Evolutionary conservation across 2,113 vertebrate genomes (phyloP), one percentile per base, ranked within the genome.

Genomic region (Saccopteryx leptura): DNA sequence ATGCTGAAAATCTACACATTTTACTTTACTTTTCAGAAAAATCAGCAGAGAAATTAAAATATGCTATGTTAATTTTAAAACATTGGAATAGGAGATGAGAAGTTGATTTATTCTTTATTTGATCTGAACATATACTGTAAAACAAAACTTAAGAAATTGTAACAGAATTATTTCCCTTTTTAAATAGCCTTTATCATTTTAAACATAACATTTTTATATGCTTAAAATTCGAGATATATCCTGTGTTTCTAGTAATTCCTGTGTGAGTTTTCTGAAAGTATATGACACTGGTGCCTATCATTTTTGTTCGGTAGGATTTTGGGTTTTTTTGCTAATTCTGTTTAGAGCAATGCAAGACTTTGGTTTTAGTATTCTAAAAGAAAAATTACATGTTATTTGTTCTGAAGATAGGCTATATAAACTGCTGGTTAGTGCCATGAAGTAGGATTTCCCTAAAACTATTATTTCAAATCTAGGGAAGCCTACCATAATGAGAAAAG

Each of bases 71-170:
- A 96, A 74, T 12, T 94, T 93, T 91, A 91, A 76, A 94, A 95
- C 66, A 88, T 0, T 95, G 61, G 48, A 90, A 87, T 31, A 87
- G 75, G 75, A 92, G 28, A 78, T 92, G 71, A 95, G 94, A 92
- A 91, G 92, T 33, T 83, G 74, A 93, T 48, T 88, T 93, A 91
- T 18, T 94, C 86, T 95, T 84, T 91, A 90, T 66, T 93, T 96
- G 52, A 21, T 84, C 31, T 94, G 76, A 96, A 89, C 89, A 94
- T 72, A 91, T 26, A 87, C 3, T 85, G 48, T 84, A 80, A 92
- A 93, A 92, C 50, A 97, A 94, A 97, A 93, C 71, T 87, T 52
- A 96, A 80, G 78, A 90, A 92, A 83, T 39, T 91, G 52, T 95
- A 74, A 94, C 39, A 80, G 46, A 85, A 80, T 71, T 86, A 90